A percentile compares a stretch with the other conserved stretches of the same genome.
These are phyloP conservation scores for Eleginops maclovinus DNA, from an alignment of 2,113 vertebrate genomes.

Conservation along the genomic window DNA sequence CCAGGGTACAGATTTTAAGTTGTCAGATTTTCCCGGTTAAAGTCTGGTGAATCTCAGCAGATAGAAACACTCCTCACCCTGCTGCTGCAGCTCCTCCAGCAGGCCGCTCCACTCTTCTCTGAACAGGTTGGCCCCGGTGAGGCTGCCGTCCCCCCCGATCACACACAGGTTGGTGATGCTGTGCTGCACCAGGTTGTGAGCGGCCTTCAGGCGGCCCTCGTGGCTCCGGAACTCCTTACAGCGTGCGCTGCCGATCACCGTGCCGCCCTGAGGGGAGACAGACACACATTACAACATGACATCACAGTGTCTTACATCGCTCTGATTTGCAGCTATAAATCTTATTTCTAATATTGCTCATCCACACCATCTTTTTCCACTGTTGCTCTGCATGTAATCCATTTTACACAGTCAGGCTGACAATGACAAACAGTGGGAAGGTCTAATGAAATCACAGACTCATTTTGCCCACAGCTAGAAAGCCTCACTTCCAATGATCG, in stretches of 20 bases:
- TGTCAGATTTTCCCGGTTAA: no score
- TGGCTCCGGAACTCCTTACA: slow-evolving; percentile 90
- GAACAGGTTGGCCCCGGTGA: slow-evolving; percentile 96
- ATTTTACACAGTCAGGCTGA: neutral
- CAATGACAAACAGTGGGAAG: neutral
- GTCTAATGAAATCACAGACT: slow-evolving; percentile 8
- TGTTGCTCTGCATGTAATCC: neutral
- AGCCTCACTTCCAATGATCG: neutral
- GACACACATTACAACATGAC: neutral
- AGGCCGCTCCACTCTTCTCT: slow-evolving; percentile 93
- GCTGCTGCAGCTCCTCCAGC: slow-evolving; percentile 86
- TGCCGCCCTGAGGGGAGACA: slow-evolving; percentile 88
- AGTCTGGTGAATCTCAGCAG: no score
- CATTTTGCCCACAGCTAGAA: slow-evolving; percentile 3
- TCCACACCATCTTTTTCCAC: neutral
- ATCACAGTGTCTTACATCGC: no score
- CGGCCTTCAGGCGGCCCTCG: slow-evolving; percentile 91
- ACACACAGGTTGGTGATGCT: slow-evolving; percentile 96
- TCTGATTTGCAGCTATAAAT: neutral
- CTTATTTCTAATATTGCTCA: neutral
- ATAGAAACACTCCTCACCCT: slow-evolving; percentile 74
- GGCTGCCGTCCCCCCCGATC: slow-evolving; percentile 95
- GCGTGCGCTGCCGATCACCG: slow-evolving; percentile 96
- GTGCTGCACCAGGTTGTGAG: slow-evolving; percentile 87
- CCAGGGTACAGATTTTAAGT: no score